Percentiles rank a stretch among this genome's conserved stretches.
Evolutionary conservation across 1,140 invertebrate genomes (phyloP).

Genomic region (Meloidogyne floridensis): DNA sequence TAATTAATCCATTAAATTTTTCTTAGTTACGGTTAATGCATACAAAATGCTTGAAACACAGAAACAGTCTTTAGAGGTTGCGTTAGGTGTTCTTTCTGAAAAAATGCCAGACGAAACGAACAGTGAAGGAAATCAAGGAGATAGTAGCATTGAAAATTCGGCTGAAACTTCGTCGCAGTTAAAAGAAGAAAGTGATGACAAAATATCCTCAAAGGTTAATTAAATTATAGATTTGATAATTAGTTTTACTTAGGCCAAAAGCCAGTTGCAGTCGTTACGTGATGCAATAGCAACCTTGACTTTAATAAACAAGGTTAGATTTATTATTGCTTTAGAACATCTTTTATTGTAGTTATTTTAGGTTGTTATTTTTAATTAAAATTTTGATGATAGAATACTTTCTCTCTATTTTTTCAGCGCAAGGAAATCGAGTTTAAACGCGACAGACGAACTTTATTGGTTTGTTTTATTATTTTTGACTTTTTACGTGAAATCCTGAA

Average conservation of each 20-base stretch:
- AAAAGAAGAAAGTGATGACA: not conserved
- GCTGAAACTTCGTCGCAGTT: not conserved
- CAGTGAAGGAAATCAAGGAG: not conserved
- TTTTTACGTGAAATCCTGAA: too few relatives aligned
- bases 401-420: not conserved
- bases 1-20: not conserved
- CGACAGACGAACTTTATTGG: conserved; percentile 41
- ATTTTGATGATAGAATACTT: too few relatives aligned
- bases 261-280: conserved; percentile 47
- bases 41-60: conserved; percentile 51
- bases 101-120: not conserved
- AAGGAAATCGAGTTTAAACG: conserved; percentile 55
- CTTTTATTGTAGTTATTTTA: not conserved
- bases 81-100: conserved; percentile 34
- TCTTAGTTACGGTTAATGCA: conserved; percentile 48
- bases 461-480: conserved; percentile 11
- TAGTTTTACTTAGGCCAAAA: conserved; percentile 3
- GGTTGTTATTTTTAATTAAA: not conserved
- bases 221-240: not conserved
- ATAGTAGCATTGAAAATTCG: not conserved
- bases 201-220: not conserved
- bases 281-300: conserved; percentile 50
- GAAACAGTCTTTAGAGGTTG: conserved; percentile 52
- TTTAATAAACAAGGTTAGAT: conserved; percentile 46
- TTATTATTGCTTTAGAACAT: not conserved